Conservation (phyloP, 2,888 invertebrate genomes). For the Biston betularia region DNA sequence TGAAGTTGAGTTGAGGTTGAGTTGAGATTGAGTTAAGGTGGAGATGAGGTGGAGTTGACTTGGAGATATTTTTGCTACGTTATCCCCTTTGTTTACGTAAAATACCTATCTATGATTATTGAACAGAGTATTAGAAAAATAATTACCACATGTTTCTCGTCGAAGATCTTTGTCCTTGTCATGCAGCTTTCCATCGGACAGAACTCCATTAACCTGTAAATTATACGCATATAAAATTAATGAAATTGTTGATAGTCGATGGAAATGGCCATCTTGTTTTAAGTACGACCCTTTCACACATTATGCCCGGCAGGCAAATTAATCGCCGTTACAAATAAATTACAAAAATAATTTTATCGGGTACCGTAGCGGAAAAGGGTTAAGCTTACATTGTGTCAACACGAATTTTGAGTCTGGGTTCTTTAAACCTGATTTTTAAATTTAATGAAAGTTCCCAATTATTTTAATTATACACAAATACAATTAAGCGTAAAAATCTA, state of each 20-base stretch:
- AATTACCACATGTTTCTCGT: conserved; percentile 68
- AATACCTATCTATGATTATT: too few relatives aligned
- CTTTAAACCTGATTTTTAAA: too few relatives aligned
- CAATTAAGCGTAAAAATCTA: too few relatives aligned
- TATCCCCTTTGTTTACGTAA: too few relatives aligned
- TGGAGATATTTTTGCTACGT: too few relatives aligned
- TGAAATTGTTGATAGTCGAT: conserved; percentile 25
- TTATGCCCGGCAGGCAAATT: conserved; percentile 17
- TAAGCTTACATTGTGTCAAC: not conserved
- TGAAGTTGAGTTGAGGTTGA: too few relatives aligned
- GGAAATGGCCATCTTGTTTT: conserved; percentile 12
- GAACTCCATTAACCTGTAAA: conserved; percentile 66
- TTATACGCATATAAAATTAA: conserved; percentile 28
- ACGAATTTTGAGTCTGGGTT: not conserved
- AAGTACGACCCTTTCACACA: conserved; percentile 24
- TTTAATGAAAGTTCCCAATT: too few relatives aligned
- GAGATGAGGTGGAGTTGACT: too few relatives aligned
- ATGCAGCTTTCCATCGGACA: conserved; percentile 56
- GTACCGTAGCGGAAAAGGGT: conserved; percentile 8
- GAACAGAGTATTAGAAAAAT: not conserved
- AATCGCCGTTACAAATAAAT: conserved; percentile 18
- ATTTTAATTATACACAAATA: too few relatives aligned
- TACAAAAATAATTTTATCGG: conserved; percentile 19
- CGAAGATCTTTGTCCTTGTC: conserved; percentile 70
- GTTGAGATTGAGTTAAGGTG: too few relatives aligned